Evolutionary conservation across 1,140 invertebrate species (phyloP).

Genomic region (Trachymyrmex septentrionalis): DNA sequence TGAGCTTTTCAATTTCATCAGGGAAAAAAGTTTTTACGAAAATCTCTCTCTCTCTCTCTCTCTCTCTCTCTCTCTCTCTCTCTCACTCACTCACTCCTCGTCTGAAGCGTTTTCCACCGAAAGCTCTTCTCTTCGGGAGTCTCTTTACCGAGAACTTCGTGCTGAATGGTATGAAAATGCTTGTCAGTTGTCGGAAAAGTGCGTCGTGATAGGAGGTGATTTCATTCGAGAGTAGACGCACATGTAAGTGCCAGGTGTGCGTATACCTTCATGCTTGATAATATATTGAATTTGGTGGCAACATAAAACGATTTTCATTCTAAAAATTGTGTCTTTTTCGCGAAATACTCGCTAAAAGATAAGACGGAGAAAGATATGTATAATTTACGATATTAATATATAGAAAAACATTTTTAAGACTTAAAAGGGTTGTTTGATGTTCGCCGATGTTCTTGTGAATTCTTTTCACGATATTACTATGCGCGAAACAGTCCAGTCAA

Average conservation of each 20-base stretch:
- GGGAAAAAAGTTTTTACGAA: constrained; percentile 52
- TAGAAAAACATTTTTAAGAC: constrained; percentile 23
- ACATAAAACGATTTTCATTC: constrained; percentile 28
- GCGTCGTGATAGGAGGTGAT: constrained; percentile 50
- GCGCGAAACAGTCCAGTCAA: constrained; percentile 5
- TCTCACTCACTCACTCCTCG: no score
- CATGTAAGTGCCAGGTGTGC: constrained; percentile 9
- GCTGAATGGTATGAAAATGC: constrained; percentile 58
- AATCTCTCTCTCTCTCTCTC: constrained; percentile 4
- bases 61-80: no score
- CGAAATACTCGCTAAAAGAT: not conserved
- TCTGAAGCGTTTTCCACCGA: constrained; percentile 37
- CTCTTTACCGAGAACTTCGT: constrained; percentile 53
- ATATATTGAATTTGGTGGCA: constrained; percentile 29
- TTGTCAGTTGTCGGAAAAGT: constrained; percentile 57
- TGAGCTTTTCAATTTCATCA: constrained; percentile 52
- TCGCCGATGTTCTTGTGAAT: constrained; percentile 18
- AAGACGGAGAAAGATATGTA: not conserved
- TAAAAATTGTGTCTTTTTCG: constrained; percentile 3
- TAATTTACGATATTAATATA: constrained; percentile 53
- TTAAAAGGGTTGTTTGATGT: constrained; percentile 34
- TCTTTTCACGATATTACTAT: constrained; percentile 52
- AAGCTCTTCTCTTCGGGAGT: constrained; percentile 31
- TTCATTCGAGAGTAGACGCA: constrained; percentile 38
- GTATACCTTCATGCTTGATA: not conserved